Conservation (phyloP, 2,113 vertebrate genomes). For the Upupa epops region DNA sequence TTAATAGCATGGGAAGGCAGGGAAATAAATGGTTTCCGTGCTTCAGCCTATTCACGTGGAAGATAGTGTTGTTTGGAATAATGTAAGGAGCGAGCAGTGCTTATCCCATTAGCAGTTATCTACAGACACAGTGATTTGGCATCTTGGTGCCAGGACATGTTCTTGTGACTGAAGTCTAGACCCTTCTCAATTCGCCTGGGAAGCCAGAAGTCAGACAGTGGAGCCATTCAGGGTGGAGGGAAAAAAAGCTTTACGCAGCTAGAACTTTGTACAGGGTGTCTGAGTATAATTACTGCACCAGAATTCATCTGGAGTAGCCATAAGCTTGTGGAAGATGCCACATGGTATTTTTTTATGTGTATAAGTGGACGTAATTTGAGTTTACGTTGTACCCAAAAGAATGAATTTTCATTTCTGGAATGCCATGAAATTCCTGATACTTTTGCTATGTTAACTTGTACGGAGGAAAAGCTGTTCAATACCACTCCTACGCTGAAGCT, state of each 20-base stretch:
- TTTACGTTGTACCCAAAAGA: neutral
- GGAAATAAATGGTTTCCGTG: neutral
- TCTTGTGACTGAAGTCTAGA: neutral
- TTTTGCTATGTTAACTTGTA: neutral
- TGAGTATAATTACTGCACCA: neutral
- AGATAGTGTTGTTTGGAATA: neutral
- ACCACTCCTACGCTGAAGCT: neutral
- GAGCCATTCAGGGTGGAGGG: neutral
- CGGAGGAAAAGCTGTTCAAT: neutral
- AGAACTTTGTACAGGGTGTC: neutral
- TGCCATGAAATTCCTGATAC: neutral
- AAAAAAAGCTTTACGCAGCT: neutral
- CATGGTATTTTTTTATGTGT: neutral
- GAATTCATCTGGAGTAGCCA: neutral
- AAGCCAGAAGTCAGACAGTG: neutral
- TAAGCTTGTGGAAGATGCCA: neutral
- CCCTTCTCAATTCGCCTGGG: neutral
- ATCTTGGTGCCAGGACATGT: rapidly evolving
- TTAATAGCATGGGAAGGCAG: neutral
- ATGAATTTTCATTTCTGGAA: neutral
- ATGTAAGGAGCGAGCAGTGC: rapidly evolving
- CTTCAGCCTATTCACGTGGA: rapidly evolving
- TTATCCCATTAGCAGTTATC: neutral
- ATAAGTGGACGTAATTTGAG: neutral
- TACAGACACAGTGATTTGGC: neutral